phyloP scores from a whole-genome alignment of 2,797 vertebrate species.

The Allochrocebus solatus region DNA sequence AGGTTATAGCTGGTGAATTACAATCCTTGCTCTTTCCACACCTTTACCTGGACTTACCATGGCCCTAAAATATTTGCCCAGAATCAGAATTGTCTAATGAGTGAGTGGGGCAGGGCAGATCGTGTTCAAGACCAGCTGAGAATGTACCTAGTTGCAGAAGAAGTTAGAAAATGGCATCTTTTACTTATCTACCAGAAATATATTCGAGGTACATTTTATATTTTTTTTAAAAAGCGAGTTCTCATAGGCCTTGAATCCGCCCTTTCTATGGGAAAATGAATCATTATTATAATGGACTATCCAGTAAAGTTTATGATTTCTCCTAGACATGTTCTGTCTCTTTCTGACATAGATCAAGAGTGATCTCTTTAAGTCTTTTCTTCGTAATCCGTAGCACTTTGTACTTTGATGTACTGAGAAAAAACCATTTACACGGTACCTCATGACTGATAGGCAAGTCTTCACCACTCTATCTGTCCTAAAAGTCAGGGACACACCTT shows the following conservation, averaged over 20 bases:
- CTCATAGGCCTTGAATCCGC: background rate
- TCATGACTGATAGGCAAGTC: background rate
- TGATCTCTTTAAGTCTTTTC: background rate
- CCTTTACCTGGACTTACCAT: background rate
- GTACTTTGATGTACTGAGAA: background rate
- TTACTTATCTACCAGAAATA: background rate
- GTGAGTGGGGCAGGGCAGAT: background rate
- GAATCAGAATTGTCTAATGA: background rate
- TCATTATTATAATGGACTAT: background rate
- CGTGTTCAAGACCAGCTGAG: background rate
- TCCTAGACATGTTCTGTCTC: background rate
- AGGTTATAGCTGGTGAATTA: background rate
- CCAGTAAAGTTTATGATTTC: background rate
- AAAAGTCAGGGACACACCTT: background rate
- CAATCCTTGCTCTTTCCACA: background rate
- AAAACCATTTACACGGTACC: background rate
- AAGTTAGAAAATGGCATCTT: background rate
- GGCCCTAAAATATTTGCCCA: background rate
- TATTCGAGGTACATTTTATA: background rate
- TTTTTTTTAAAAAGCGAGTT: background rate
- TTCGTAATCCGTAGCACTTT: background rate
- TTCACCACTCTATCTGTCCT: background rate
- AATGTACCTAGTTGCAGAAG: background rate
- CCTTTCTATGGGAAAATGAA: background rate
- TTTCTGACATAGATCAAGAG: background rate